These are phyloP conservation scores for Scaptomyza reducta DNA, from an alignment of 2,888 invertebrate species.

Conservation along the genomic window DNA sequence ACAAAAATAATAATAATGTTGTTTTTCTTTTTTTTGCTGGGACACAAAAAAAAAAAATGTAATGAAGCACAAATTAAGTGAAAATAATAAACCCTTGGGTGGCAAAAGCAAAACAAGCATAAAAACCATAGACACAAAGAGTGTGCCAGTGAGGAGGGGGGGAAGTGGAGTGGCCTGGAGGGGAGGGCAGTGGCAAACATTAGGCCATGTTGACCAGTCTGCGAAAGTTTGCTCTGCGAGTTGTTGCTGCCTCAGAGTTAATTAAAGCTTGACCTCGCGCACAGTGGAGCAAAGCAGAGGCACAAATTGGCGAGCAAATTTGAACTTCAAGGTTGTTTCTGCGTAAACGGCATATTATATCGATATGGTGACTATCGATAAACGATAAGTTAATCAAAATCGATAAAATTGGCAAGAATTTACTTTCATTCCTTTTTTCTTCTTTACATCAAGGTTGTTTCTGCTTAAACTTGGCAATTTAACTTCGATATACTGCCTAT, in stretches of 20 bases:
- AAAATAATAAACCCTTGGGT: slow-evolving; percentile 71
- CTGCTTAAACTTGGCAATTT: too few relatives aligned
- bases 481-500: too few relatives aligned
- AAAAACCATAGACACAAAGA: slow-evolving; percentile 7
- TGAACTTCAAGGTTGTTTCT: background rate
- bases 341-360: background rate
- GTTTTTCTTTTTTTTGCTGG: too few relatives aligned
- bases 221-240: background rate
- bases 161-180: background rate
- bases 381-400: background rate
- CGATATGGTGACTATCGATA: background rate
- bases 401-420: too few relatives aligned
- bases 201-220: background rate
- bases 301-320: background rate
- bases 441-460: too few relatives aligned
- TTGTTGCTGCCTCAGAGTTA: slow-evolving; percentile 33
- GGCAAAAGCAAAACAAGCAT: slow-evolving; percentile 28
- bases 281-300: slow-evolving; percentile 25
- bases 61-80: slow-evolving; percentile 73
- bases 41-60: too few relatives aligned
- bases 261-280: slow-evolving; percentile 45
- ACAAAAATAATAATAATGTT: too few relatives aligned
- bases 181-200: slow-evolving; percentile 12
- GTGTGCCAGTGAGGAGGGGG: background rate
- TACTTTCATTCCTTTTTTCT: too few relatives aligned